phyloP scores from a whole-genome alignment of 92 coral and sea anemone genomes.

The Montipora capitata region DNA sequence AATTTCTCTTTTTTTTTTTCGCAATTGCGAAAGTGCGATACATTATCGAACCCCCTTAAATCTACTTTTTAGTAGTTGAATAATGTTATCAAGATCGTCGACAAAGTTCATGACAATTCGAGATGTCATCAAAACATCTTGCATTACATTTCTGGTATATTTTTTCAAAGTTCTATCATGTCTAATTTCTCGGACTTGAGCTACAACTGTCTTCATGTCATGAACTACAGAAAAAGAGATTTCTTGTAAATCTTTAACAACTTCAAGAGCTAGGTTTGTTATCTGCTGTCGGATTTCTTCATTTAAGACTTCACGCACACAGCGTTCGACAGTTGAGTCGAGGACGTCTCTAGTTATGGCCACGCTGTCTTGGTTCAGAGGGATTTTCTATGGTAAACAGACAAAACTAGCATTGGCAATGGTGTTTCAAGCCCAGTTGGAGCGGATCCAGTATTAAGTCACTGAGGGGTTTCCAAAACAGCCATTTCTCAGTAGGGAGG shows the following conservation, averaged over 20 bases:
- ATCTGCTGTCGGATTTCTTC: slow-evolving; percentile 80
- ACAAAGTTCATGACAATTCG: slow-evolving; percentile 89
- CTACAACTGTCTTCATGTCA: slow-evolving; percentile 80
- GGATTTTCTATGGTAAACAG: slow-evolving; percentile 85
- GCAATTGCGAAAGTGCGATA: no score
- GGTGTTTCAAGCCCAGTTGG: not conserved
- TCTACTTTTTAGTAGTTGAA: slow-evolving; percentile 63
- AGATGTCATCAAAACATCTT: slow-evolving; percentile 77
- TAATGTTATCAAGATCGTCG: slow-evolving; percentile 77
- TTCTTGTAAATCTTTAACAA: slow-evolving; percentile 89
- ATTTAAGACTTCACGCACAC: slow-evolving; percentile 70
- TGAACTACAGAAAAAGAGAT: slow-evolving; percentile 82
- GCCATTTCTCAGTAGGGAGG: no score
- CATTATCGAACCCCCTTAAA: slow-evolving; percentile 15
- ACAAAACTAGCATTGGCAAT: slow-evolving; percentile 76
- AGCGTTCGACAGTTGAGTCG: slow-evolving; percentile 69
- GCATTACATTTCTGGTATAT: slow-evolving; percentile 78
- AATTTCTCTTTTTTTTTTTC: no score
- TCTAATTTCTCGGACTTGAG: slow-evolving; percentile 79
- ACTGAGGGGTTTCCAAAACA: no score
- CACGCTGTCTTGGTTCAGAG: slow-evolving; percentile 81
- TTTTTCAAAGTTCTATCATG: slow-evolving; percentile 66
- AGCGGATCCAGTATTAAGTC: no score
- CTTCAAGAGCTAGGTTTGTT: slow-evolving; percentile 77
- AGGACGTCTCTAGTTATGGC: slow-evolving; percentile 80